These are phyloP conservation scores for Papilio polytes DNA, from an alignment of 1,140 invertebrate genomes.

Conservation along the genomic window DNA sequence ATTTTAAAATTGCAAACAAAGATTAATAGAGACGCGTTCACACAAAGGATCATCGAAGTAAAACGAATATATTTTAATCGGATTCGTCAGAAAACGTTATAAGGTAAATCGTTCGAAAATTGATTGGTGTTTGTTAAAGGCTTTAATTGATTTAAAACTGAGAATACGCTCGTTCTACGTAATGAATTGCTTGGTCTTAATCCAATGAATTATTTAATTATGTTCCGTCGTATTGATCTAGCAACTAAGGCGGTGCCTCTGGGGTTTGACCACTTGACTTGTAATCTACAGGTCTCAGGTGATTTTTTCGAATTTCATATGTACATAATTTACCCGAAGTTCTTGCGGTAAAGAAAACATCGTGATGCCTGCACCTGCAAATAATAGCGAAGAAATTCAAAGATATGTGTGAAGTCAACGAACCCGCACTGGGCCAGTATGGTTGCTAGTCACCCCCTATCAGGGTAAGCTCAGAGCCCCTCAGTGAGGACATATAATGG, in stretches of 20 bases:
- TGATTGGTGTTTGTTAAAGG: slow-evolving; percentile 27
- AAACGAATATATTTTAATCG: slow-evolving; percentile 31
- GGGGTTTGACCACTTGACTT: too few relatives aligned
- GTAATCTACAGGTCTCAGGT: too few relatives aligned
- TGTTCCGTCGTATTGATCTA: not conserved
- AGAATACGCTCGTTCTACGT: not conserved
- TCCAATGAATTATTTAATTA: slow-evolving; percentile 16
- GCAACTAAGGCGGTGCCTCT: not conserved
- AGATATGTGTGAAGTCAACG: too few relatives aligned
- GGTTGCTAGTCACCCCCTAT: too few relatives aligned
- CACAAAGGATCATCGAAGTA: not conserved
- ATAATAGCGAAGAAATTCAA: too few relatives aligned
- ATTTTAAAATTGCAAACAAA: not conserved
- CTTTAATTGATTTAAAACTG: slow-evolving; percentile 28
- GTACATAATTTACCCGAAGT: too few relatives aligned
- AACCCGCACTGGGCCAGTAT: too few relatives aligned
- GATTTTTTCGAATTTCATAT: too few relatives aligned
- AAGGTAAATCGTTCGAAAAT: slow-evolving; percentile 34
- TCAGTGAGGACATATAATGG: too few relatives aligned
- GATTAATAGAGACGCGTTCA: not conserved
- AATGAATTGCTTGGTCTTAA: slow-evolving; percentile 16
- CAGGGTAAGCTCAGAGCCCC: too few relatives aligned
- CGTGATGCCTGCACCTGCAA: too few relatives aligned
- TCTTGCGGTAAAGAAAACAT: too few relatives aligned
- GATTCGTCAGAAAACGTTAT: slow-evolving; percentile 51